Conservation (phyloP, 2,113 vertebrate genomes). For the Lophochroa leadbeateri region DNA sequence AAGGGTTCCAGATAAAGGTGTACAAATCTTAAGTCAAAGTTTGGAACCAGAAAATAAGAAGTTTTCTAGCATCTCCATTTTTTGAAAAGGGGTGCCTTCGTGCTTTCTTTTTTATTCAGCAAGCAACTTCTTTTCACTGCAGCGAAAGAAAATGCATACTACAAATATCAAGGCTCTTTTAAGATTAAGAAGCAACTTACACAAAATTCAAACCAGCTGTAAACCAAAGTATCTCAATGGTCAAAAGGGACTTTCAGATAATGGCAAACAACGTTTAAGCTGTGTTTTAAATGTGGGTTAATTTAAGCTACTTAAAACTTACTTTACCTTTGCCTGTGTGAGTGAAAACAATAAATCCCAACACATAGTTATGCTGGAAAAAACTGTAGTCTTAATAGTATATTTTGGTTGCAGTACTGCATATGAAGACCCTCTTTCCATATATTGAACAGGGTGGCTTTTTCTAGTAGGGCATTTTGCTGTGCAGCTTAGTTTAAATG, state of each 20-base stretch:
- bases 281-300: not conserved
- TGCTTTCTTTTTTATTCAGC: slow-evolving; percentile 64
- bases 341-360: slow-evolving; percentile 6
- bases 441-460: not conserved
- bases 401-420: not conserved
- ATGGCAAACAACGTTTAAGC: not conserved
- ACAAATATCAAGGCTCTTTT: slow-evolving; percentile 32
- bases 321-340: not conserved
- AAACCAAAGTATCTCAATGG: slow-evolving; percentile 53
- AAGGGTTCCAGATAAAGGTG: slow-evolving; percentile 28
- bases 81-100: slow-evolving; percentile 62
- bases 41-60: slow-evolving; percentile 33
- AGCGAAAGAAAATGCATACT: slow-evolving; percentile 54
- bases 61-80: slow-evolving; percentile 49
- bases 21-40: slow-evolving; percentile 22
- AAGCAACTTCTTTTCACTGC: slow-evolving; percentile 53
- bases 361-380: not conserved
- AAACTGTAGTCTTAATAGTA: not conserved
- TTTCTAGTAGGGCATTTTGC: not conserved
- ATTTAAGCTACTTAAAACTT: not conserved
- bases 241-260: slow-evolving; percentile 35
- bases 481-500: slow-evolving; percentile 16
- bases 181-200: slow-evolving; percentile 68
- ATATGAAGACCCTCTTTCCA: not conserved
- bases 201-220: slow-evolving; percentile 63